A percentile compares a stretch with the other conserved stretches of the same genome.
Evolutionary conservation across 2,113 vertebrate species (phyloP).

Genomic region (Podiceps cristatus): DNA sequence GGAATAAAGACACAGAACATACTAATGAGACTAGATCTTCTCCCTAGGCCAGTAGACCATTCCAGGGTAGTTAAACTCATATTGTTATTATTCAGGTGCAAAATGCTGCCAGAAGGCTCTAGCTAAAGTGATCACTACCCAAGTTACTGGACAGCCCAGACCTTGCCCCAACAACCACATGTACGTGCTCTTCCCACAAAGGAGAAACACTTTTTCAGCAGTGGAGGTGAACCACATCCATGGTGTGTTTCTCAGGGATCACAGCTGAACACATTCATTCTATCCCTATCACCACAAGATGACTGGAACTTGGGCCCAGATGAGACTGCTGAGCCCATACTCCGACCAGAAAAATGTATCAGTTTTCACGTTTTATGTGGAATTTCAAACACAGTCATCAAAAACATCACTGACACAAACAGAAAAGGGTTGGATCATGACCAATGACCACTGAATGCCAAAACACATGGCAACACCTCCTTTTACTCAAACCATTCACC

Average conservation of each 20-base stretch:
- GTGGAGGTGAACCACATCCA: not conserved
- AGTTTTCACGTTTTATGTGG: not conserved
- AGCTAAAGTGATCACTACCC: not conserved
- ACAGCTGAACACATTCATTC: not conserved
- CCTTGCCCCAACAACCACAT: not conserved
- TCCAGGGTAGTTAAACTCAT: not conserved
- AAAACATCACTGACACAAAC: not conserved
- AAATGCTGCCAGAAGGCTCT: not conserved
- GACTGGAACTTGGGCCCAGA: not conserved
- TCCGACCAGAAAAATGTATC: not conserved
- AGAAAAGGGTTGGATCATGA: not conserved
- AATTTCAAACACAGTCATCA: not conserved
- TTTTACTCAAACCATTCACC: not conserved
- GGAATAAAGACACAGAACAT: not conserved
- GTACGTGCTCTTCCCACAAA: not conserved
- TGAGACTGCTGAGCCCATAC: not conserved
- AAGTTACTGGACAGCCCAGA: not conserved
- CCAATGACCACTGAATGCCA: not conserved
- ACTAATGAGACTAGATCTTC: not conserved
- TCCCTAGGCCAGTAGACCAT: not conserved
- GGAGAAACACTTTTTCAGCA: not conserved
- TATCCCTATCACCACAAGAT: not conserved
- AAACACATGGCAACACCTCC: not conserved
- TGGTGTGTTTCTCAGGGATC: not conserved
- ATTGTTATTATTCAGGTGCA: not conserved